Base-by-base conservation (phyloP, 2,888 invertebrate genomes). In the Leucophenga maculata region DNA sequence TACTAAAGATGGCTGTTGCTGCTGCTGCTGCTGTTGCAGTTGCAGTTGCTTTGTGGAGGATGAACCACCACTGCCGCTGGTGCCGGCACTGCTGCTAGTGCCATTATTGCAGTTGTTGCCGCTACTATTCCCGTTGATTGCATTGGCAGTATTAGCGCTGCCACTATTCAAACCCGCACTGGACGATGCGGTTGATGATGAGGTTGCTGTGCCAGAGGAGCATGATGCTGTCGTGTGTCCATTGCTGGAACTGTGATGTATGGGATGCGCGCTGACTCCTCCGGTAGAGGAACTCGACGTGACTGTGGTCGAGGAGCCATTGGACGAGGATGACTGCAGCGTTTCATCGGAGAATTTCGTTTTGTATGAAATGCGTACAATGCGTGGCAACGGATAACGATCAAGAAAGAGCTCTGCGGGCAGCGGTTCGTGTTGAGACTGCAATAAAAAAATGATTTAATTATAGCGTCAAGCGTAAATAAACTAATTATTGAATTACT, bases 391-490 rank as follows among this genome's bases (percentile, higher is more conserved):
- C 11, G 87, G 83, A 72, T 86, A 86, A 20, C 88, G 86, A 74
- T 89, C 89, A 9, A 89, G 82, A 72, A 89, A 89, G 62, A 86
- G 76, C 74, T 89, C 88, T 32, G 87, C 88, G 9, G 88, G 80
- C 67, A 89, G 65, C 3, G 88, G 86, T 70, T 88, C 88, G 66
- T 85, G 78, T 72, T 85, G 83, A 4, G 83, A 86, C 85, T 86
- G 69, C 3, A 39, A 52, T 48, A 65, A 68, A 22, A 55, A 54
- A n/a, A n/a, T n/a, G n/a, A n/a, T n/a, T n/a, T n/a, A n/a, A n/a
- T n/a, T n/a, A n/a, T n/a, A n/a, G n/a, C n/a, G n/a, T n/a, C n/a
- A n/a, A n/a, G n/a, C n/a, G n/a, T 13, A n/a, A 16, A 26, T 70
- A 70, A 8, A 39, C 4, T 26, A 26, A 26, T 26, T 26, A 4